Evolutionary conservation across 2,113 vertebrate genomes (phyloP).

Genomic region (Thamnaconus septentrionalis): DNA sequence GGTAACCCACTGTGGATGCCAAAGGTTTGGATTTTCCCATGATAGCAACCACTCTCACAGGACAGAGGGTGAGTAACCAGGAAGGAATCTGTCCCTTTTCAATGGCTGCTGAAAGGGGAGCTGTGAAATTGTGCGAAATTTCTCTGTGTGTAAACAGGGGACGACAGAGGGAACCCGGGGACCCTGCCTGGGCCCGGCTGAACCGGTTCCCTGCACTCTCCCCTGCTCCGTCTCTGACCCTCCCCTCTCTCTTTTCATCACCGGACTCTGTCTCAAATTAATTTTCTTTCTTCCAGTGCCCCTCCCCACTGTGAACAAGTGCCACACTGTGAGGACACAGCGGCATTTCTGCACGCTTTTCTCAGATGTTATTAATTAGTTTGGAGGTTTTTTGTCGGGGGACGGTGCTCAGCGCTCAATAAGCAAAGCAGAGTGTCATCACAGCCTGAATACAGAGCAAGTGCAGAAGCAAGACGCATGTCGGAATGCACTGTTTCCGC

Average conservation of each 20-base stretch:
- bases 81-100: constrained; percentile 80
- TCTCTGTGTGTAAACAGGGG: constrained; percentile 75
- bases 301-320: constrained; percentile 68
- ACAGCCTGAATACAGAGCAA: constrained; percentile 2
- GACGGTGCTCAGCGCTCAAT: constrained; percentile 45
- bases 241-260: constrained; percentile 40
- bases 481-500: constrained; percentile 7
- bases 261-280: constrained; percentile 58
- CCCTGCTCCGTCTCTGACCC: constrained; percentile 26
- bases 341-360: constrained; percentile 51
- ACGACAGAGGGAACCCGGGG: constrained; percentile 31
- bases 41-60: constrained; percentile 62
- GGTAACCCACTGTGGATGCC: constrained; percentile 71
- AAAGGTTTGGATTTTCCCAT: constrained; percentile 82
- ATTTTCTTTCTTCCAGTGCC: constrained; percentile 54
- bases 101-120: constrained; percentile 72
- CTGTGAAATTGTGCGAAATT: constrained; percentile 80
- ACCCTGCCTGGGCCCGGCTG: constrained; percentile 50
- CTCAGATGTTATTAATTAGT: constrained; percentile 60
- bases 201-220: constrained; percentile 48
- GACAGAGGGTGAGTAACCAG: constrained; percentile 75
- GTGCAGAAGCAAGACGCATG: constrained; percentile 5
- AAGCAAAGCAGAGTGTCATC: constrained; percentile 23
- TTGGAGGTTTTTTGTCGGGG: constrained; percentile 47
- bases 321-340: constrained; percentile 68